Evolutionary conservation across 2,113 vertebrate genomes (phyloP), one percentile per base, ranked within the genome.

Genomic region (Megalops atlanticus): DNA sequence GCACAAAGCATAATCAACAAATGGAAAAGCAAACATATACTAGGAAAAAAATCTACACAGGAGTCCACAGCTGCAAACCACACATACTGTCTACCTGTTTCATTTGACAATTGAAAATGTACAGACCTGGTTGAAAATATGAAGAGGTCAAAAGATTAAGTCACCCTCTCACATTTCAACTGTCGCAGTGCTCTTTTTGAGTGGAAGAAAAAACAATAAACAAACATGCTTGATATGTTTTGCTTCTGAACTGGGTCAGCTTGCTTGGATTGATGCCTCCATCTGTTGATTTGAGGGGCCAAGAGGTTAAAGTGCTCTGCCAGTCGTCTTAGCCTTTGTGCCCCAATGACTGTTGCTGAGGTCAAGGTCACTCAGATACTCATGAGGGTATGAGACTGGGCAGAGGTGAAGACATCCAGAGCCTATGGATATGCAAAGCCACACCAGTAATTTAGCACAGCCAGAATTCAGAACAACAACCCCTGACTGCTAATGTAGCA

Each of bases 91-190:
- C n/a, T 79, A 27, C 78, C 43, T 45, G 27, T 45, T 31, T n/a
- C 16, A 45, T n/a, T n/a, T 41, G 71, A 49, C 5, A 38, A n/a
- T 73, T 70, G 21, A 12, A 38, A 73, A 6, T 35, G 14, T 36
- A 70, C 16, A 73, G 71, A 73, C 38, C 71, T 72, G 27, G 45
- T 16, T 71, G 40, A 68, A 79, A 71, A 39, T 73, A 64, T 35
- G 31, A 74, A 18, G 36, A 52, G 21, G n/a, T 38, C 45, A 52
- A 54, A 38, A 77, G 11, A 58, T 54, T 72, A 52, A 38, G n/a
- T 10, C 41, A 33, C 71, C 71, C 36, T 41, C 49, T 38, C 12
- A 35, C 2, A 36, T 71, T 33, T 33, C 5, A 36, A 10, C 31
- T 74, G 14, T 75, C 71, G 33, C 70, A 39, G 31, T 58, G 47